Conservation (phyloP, 2,797 vertebrate genomes). For the Hemibagrus guttatus region DNA sequence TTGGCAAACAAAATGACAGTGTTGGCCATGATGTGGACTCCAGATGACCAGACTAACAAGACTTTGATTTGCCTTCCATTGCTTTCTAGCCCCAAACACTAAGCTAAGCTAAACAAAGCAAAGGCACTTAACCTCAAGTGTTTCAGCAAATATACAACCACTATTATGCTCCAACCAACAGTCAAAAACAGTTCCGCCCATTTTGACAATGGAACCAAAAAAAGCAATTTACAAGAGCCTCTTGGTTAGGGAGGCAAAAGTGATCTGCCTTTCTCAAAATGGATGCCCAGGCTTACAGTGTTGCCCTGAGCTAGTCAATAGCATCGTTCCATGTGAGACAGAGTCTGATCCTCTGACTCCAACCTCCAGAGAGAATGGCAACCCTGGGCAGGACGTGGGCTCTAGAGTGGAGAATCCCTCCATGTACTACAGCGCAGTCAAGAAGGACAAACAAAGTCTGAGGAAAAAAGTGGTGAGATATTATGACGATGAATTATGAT, state of each 20-base stretch:
- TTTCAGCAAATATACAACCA: constrained; percentile 66
- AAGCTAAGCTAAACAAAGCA: constrained; percentile 67
- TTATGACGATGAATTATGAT: constrained; percentile 50
- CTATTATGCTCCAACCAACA: constrained; percentile 61
- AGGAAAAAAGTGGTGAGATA: constrained; percentile 89
- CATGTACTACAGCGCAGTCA: constrained; percentile 86
- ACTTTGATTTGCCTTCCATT: constrained; percentile 67
- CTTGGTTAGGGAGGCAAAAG: constrained; percentile 66
- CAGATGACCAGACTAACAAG: constrained; percentile 74
- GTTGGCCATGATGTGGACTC: constrained; percentile 49
- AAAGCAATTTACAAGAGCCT: constrained; percentile 68
- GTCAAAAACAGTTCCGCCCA: constrained; percentile 59
- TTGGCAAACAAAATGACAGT: constrained; percentile 46
- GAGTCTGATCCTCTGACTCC: constrained; percentile 82
- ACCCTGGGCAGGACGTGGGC: constrained; percentile 87
- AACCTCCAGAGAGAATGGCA: constrained; percentile 86
- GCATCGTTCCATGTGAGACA: constrained; percentile 63
- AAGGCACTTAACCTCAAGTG: constrained; percentile 68
- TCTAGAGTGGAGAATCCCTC: constrained; percentile 84
- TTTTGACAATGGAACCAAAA: constrained; percentile 68
- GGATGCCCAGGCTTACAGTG: constrained; percentile 82
- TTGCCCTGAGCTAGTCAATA: constrained; percentile 70
- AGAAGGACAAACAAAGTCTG: constrained; percentile 87
- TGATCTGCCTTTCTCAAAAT: constrained; percentile 73
- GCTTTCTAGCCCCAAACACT: constrained; percentile 75